These are phyloP conservation scores for Drosophila melanogaster DNA, from an alignment of 1,140 invertebrate genomes.

Conservation along the genomic window Release_6_plus_ISO1_MT NT_033779.5:18508001-18508500, in stretches of 20 bases:
- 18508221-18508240: slow-evolving; percentile 79
- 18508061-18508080: slow-evolving; percentile 31
- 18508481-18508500: slow-evolving; percentile 4
- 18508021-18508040: slow-evolving; percentile 46
- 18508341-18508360: slow-evolving; percentile 24
- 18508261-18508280: slow-evolving; percentile 34
- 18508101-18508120: slow-evolving; percentile 57
- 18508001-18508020: slow-evolving; percentile 4
- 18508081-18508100: slow-evolving; percentile 54
- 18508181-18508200: slow-evolving; percentile 30
- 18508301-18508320: slow-evolving; percentile 28
- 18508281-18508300: slow-evolving; percentile 25
- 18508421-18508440: slow-evolving; percentile 23
- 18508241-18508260: slow-evolving; percentile 59
- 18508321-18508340: slow-evolving; percentile 51
- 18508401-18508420: slow-evolving; percentile 33
- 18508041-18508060: slow-evolving; percentile 58
- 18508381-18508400: slow-evolving; percentile 1
- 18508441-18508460: slow-evolving; percentile 36
- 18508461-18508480: slow-evolving; percentile 31
- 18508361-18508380: not conserved
- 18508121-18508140: slow-evolving; percentile 43
- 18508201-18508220: slow-evolving; percentile 79
- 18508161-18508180: slow-evolving; percentile 2
- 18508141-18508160: slow-evolving; percentile 16